Evolutionary conservation across 1,140 invertebrate genomes (phyloP).

Genomic region (Trinorchestia longiramus): DNA sequence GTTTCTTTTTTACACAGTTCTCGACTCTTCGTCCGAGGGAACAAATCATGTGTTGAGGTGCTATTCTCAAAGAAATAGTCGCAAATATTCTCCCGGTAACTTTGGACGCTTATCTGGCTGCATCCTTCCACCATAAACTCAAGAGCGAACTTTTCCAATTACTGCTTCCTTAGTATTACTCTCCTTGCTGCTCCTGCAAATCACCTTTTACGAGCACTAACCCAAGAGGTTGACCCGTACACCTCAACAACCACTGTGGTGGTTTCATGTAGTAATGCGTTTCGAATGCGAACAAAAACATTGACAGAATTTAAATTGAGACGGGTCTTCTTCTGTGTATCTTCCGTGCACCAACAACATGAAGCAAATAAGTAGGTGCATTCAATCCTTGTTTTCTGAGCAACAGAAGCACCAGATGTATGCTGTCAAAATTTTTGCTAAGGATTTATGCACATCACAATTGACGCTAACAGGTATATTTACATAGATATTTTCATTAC

Average conservation of each 20-base stretch:
- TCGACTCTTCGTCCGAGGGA: not conserved
- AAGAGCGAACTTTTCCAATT: not conserved
- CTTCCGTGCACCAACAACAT: too few species aligned
- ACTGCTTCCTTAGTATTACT: not conserved
- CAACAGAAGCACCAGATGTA: too few species aligned
- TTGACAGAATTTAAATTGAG: not conserved
- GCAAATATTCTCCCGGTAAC: not conserved
- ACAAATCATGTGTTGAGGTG: not conserved
- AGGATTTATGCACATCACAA: too few species aligned
- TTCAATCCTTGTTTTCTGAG: too few species aligned
- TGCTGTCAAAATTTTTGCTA: too few species aligned
- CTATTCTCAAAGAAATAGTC: not conserved
- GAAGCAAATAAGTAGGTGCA: too few species aligned
- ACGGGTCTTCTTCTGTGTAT: not conserved
- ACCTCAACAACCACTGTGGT: not conserved
- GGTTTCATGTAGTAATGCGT: not conserved
- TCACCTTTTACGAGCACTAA: not conserved
- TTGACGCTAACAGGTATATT: too few species aligned
- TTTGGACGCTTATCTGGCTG: not conserved
- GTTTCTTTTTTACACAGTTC: not conserved
- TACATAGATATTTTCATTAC: too few species aligned
- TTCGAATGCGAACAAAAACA: not conserved
- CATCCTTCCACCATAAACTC: not conserved
- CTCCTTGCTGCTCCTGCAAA: not conserved
- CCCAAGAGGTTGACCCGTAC: not conserved